Conservation (phyloP, 2,888 invertebrate genomes). For the Cerastoderma edule region DNA sequence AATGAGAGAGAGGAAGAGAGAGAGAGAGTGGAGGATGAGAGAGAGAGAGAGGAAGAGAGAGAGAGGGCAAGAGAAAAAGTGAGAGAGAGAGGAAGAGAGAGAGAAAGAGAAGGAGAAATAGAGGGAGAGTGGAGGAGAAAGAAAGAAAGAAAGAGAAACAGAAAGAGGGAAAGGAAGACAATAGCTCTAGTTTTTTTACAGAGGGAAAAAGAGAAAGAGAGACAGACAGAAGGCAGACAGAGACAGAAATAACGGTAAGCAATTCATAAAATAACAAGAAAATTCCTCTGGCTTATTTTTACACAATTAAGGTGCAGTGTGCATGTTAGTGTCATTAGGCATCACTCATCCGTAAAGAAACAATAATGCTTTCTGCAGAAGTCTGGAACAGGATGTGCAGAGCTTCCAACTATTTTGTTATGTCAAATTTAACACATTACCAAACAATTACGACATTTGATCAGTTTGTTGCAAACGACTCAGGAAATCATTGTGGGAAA, state of each 20-base stretch:
- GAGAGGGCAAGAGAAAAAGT: neutral
- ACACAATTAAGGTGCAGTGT: neutral
- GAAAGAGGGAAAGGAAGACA: too few species aligned
- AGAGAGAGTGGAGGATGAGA: neutral
- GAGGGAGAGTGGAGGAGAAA: neutral
- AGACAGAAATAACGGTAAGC: neutral
- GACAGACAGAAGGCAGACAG: slow-evolving; percentile 1
- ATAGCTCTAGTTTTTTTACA: too few species aligned
- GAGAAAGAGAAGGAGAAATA: neutral
- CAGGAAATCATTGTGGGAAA: neutral
- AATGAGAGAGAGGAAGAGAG: slow-evolving; percentile 3
- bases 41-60: neutral
- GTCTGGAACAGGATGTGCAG: neutral
- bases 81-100: neutral
- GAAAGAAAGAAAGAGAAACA: neutral
- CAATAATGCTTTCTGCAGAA: neutral
- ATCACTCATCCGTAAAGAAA: too few species aligned
- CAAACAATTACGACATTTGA: neutral
- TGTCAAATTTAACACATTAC: neutral
- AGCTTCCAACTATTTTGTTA: neutral
- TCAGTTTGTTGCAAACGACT: neutral
- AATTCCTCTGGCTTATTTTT: neutral
- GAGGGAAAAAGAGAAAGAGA: slow-evolving; percentile 2
- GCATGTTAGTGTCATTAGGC: neutral
- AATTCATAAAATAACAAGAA: neutral